phyloP scores from a whole-genome alignment of 2,797 vertebrate genomes.

The Fringilla coelebs region DNA sequence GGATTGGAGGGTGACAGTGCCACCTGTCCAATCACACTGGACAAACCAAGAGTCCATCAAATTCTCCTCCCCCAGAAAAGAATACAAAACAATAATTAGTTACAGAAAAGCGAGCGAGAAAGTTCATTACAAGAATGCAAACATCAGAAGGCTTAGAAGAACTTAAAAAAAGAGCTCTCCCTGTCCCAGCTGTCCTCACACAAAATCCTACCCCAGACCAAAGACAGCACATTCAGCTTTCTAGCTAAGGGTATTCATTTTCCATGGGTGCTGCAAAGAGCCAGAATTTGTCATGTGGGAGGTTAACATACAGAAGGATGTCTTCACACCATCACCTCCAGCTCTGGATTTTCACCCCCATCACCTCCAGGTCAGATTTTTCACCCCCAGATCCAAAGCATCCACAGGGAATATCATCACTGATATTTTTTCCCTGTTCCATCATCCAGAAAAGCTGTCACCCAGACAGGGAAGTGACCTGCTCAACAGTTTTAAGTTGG shows the following conservation, averaged over 20 bases:
- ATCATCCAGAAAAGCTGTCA: not conserved
- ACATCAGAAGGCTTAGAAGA: too few relatives aligned
- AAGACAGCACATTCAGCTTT: not conserved
- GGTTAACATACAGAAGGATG: not conserved
- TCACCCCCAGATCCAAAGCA: not conserved
- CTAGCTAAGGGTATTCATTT: not conserved
- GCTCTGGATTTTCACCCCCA: too few relatives aligned
- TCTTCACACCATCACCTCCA: not conserved
- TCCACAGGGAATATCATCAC: not conserved
- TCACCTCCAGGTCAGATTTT: not conserved
- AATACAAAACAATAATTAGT: too few relatives aligned
- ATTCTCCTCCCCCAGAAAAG: too few relatives aligned
- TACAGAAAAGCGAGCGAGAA: accelerated
- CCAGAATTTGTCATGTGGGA: accelerated
- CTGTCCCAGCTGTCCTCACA: not conserved
- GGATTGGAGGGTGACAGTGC: too few relatives aligned
- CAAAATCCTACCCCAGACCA: not conserved
- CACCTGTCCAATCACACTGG: too few relatives aligned
- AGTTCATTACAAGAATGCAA: too few relatives aligned
- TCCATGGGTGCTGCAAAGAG: not conserved
- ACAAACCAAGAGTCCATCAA: too few relatives aligned
- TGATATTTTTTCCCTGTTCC: not conserved
- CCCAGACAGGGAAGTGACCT: not conserved
- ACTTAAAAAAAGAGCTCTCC: not conserved
- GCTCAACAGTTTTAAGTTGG: not conserved